Evolutionary conservation across 2,797 vertebrate genomes (phyloP).

Genomic region (Falco peregrinus): DNA sequence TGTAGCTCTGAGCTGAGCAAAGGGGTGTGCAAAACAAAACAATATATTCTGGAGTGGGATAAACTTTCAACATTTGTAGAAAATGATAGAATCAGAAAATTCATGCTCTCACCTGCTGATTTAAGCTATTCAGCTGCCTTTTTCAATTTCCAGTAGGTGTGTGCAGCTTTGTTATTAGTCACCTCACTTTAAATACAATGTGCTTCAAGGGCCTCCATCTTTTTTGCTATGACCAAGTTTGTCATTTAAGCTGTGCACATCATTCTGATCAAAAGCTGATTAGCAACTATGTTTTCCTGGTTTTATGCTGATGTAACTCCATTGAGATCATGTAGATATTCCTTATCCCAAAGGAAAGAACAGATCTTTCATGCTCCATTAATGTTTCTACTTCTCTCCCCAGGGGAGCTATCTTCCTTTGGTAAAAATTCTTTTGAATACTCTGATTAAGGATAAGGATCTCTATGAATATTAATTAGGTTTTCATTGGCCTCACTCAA

Average conservation of each 20-base stretch:
- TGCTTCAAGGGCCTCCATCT: background rate
- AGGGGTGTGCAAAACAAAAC: background rate
- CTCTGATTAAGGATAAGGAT: conserved; percentile 51
- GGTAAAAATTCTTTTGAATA: conserved; percentile 44
- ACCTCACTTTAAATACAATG: background rate
- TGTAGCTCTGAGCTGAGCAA: background rate
- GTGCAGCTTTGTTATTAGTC: background rate
- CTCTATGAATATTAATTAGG: conserved; percentile 58
- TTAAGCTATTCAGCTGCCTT: background rate
- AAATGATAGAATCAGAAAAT: background rate
- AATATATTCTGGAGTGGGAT: background rate
- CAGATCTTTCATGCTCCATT: background rate
- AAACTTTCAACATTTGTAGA: background rate
- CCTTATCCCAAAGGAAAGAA: conserved; percentile 13
- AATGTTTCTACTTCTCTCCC: background rate
- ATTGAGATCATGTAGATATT: conserved; percentile 16
- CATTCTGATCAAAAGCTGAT: background rate
- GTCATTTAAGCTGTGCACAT: background rate
- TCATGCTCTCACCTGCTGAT: background rate
- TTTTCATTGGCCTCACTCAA: conserved; percentile 33
- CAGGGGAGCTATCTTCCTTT: background rate
- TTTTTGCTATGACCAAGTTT: background rate
- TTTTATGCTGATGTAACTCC: conserved; percentile 22
- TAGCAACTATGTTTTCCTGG: background rate
- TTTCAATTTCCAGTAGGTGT: background rate